Conservation (phyloP, 1,140 invertebrate genomes). For the Drosophila paulistorum region DNA sequence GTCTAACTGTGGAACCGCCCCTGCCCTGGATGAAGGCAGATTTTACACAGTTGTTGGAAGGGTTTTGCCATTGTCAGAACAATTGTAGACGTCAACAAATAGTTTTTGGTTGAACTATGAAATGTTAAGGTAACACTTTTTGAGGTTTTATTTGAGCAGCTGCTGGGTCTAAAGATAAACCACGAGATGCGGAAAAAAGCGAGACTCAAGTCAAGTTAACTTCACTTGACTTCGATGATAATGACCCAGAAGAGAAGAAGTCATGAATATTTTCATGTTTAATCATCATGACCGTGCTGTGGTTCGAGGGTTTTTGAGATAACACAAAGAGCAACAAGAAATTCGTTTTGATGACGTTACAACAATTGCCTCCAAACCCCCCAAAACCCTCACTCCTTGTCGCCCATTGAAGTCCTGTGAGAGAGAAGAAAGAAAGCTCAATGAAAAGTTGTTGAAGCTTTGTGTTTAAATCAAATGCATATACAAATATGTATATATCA, state of each 20-base stretch:
- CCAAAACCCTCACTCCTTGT: background rate
- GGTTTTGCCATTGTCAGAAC: background rate
- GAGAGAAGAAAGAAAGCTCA: background rate
- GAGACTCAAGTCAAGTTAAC: background rate
- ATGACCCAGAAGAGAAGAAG: background rate
- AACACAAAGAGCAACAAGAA: slow-evolving; percentile 1
- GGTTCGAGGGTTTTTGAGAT: background rate
- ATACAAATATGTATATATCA: background rate
- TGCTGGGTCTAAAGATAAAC: background rate
- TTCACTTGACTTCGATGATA: background rate
- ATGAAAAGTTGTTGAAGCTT: background rate
- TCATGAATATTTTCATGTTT: background rate
- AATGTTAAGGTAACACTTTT: background rate
- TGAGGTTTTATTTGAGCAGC: background rate
- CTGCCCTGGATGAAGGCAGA: background rate
- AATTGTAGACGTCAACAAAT: slow-evolving; percentile 11
- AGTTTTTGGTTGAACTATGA: background rate
- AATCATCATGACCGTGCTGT: background rate
- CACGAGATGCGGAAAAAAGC: background rate
- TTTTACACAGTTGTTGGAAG: background rate
- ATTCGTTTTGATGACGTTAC: slow-evolving; percentile 10
- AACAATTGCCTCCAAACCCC: background rate
- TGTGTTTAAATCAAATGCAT: background rate
- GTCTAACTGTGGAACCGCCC: no score
- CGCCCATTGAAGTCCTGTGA: background rate